phyloP scores from a whole-genome alignment of 2,888 invertebrate species.

The Catocala nupta region DNA sequence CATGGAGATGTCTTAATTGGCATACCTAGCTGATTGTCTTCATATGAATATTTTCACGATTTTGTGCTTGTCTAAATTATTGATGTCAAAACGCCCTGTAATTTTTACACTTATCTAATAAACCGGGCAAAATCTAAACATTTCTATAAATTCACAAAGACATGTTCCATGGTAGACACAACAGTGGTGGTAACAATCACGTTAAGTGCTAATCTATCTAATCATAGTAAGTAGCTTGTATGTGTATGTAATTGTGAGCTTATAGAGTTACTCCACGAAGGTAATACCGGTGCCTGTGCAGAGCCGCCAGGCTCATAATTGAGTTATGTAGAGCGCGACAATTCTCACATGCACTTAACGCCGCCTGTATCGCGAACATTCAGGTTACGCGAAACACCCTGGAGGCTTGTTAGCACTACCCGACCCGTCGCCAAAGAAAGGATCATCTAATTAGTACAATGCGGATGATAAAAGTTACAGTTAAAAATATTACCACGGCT shows the following conservation, averaged over 20 bases:
- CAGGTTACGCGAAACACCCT: constrained; percentile 70
- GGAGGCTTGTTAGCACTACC: constrained; percentile 67
- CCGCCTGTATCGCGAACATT: constrained; percentile 67
- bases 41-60: no score
- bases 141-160: no score
- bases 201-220: not conserved
- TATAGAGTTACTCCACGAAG: constrained; percentile 26
- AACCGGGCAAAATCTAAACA: no score
- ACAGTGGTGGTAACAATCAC: not conserved
- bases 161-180: no score
- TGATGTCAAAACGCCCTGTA: no score
- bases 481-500: not conserved
- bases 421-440: constrained; percentile 59
- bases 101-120: no score
- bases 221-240: not conserved
- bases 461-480: constrained; percentile 27
- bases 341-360: constrained; percentile 83
- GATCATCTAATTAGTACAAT: constrained; percentile 51
- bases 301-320: constrained; percentile 77
- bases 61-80: no score
- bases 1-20: no score
- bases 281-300: constrained; percentile 37
- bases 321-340: constrained; percentile 79
- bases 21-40: no score
- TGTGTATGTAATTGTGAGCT: not conserved